Evolutionary conservation across 1,140 invertebrate species (phyloP), one percentile per base, ranked within the genome.

Genomic region (Pachyrhynchus sulphureomaculatus): DNA sequence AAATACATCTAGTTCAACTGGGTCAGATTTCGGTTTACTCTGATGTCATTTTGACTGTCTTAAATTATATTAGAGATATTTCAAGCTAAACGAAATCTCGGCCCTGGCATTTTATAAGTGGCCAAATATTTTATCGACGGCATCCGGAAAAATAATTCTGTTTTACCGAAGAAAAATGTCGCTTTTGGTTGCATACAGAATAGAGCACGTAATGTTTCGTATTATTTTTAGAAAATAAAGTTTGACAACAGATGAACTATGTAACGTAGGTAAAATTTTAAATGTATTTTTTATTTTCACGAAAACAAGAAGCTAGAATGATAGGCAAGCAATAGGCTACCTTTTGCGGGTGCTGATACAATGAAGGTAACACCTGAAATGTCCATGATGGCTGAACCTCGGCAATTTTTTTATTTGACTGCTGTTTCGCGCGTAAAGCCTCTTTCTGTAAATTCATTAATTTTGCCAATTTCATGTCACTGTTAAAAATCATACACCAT

Each of bases 331-430:
- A 65, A 68, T 36, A 70, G 64, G 70, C 78, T 86, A 91, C 89
- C 89, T 92, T 92, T 81, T 91, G 89, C 73, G 88, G 89, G 75
- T 86, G 84, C 76, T 87, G 86, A 80, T 90, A 91, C 68, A 92
- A 82, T 68, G 87, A 86, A 65, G 89, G 89, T 74, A 91, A 83
- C 59, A 91, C 84, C 80, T 92, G 89, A 79, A 88, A 92, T 74
- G 88, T 87, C 89, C 89, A 91, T 24, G 85, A 82, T 65, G 88
- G 84, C 68, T 84, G 77, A 44, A 81, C 72, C 70, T 79, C 79
- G 39, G 74, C 75, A 51, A 76, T 69, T 64, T 77, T 77, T 67
- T 76, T 68, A 67, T 75, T 76, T 60, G 77, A 77, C 74, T 80
- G 80, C 56, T 79, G 77, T 71, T 83, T 83, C 65, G 81, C 81